phyloP scores from a whole-genome alignment of 2,113 vertebrate species.

The Nymphicus hollandicus region DNA sequence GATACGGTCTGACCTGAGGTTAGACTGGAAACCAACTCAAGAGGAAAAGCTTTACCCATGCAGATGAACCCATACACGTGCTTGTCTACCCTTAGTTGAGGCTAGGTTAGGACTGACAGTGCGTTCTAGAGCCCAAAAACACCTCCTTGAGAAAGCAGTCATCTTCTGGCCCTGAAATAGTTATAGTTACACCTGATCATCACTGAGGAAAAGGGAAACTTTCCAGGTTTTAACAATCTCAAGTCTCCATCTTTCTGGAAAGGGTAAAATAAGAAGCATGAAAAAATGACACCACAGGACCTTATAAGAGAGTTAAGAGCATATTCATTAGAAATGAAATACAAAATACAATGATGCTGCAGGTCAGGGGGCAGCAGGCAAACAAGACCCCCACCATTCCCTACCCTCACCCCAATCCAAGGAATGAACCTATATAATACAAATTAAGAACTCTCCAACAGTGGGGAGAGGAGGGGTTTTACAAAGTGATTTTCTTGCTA shows the following conservation, averaged over 20 bases:
- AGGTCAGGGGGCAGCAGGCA: not conserved
- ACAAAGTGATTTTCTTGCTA: conserved; percentile 44
- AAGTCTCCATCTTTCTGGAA: not conserved
- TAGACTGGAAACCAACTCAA: not conserved
- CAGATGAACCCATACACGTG: not conserved
- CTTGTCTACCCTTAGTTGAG: not conserved
- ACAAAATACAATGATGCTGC: conserved; percentile 35
- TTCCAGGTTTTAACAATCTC: not conserved
- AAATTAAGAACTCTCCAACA: conserved; percentile 5
- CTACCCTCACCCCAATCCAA: not conserved
- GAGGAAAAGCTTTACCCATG: not conserved
- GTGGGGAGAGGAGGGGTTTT: not conserved
- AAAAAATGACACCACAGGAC: not conserved
- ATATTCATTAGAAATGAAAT: conserved; percentile 62
- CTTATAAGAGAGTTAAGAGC: conserved; percentile 29
- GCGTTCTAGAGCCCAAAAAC: not conserved
- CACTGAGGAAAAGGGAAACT: not conserved
- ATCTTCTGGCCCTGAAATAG: not conserved
- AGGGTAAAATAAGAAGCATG: not conserved
- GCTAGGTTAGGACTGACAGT: not conserved
- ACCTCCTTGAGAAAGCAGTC: not conserved
- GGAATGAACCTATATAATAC: conserved; percentile 21
- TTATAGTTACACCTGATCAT: not conserved
- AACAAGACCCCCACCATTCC: not conserved
- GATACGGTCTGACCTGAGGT: not conserved